A percentile compares a stretch with the other conserved stretches of the same genome.
These are phyloP conservation scores for Numenius arquata DNA, from an alignment of 2,113 vertebrate genomes.

Conservation along the genomic window DNA sequence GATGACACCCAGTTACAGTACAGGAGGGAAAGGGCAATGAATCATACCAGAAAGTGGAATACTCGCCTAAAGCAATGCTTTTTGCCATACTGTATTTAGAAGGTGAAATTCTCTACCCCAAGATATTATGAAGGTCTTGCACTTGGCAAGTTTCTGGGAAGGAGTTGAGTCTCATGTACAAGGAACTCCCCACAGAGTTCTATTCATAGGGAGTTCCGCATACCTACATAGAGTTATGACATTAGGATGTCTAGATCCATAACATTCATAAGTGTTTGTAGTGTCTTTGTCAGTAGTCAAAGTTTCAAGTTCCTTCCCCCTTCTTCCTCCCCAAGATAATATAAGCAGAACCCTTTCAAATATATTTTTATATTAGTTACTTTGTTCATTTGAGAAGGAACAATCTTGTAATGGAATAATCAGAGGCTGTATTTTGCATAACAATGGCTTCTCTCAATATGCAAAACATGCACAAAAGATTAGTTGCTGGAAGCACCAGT, in stretches of 20 bases:
- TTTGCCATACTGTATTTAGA: neutral
- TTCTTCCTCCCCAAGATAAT: neutral
- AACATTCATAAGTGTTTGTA: neutral
- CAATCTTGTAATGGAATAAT: constrained; percentile 6
- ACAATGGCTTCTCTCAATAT: neutral
- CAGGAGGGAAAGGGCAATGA: neutral
- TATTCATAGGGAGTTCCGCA: neutral
- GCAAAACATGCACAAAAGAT: neutral
- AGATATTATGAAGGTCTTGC: neutral
- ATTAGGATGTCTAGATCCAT: neutral
- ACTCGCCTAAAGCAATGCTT: neutral
- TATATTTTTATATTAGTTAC: neutral
- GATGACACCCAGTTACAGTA: neutral
- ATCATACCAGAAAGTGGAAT: neutral
- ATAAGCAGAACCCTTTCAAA: neutral
- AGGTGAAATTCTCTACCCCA: neutral
- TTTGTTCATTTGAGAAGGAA: neutral
- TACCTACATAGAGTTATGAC: neutral
- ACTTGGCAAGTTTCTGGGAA: neutral
- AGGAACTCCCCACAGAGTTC: neutral
- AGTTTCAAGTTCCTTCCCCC: neutral
- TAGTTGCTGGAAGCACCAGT: neutral
- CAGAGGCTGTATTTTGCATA: neutral
- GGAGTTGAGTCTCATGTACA: neutral
- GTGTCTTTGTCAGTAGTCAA: neutral